Base-by-base conservation (phyloP, 2,113 vertebrate genomes). In the Zosterops borbonicus region DNA sequence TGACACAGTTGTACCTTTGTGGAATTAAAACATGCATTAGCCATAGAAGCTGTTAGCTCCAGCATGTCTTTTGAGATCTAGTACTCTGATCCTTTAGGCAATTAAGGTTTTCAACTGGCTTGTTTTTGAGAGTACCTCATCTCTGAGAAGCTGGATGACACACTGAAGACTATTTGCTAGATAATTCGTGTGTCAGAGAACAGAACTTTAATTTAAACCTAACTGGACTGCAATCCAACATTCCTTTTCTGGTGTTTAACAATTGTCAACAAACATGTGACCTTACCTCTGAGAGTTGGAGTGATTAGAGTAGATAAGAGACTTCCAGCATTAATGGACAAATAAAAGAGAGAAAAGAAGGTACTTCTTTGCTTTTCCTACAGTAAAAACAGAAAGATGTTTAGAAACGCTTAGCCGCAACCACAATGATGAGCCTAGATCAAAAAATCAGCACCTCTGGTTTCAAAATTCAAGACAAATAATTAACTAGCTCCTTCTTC, bases 291-390 rank as follows among this genome's bases (percentile, higher is more conserved):
- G 82, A 99, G 98, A 35, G 97, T 97, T 29, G 99, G 99, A 3
- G 99, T 99, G 94, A 99, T 96, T 84, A 99, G 97, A 14, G 99
- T 99, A 29, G 99, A 99, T 21, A 99, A 59, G 47, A 99, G 98
- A 97, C 99, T 99, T 89, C 99, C 99, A 70, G 98, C 98, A 76
- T 99, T 99, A 95, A 99, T 99, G 84, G 99, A 97, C 92, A 99
- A 93, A 92, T 99, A 99, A 97, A 99, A 99, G 33, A 99, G 98
- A 56, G 99, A 99, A 97, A 99, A 99, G 97, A 99, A 99, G 5
- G 97, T 97, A 78, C 97, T 98, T 91, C 99, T 98, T 97, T 99
- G 98, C 21, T 94, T 98, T 53, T 98, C 98, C 99, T 99, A 95
- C 21, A 97, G 81, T 42, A 93, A 70, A 96, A 95, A 96, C 35